A percentile compares a stretch with the other conserved stretches of the same genome.
These are phyloP conservation scores for Acropternis orthonyx DNA, from an alignment of 2,797 vertebrate genomes.

Conservation along the genomic window DNA sequence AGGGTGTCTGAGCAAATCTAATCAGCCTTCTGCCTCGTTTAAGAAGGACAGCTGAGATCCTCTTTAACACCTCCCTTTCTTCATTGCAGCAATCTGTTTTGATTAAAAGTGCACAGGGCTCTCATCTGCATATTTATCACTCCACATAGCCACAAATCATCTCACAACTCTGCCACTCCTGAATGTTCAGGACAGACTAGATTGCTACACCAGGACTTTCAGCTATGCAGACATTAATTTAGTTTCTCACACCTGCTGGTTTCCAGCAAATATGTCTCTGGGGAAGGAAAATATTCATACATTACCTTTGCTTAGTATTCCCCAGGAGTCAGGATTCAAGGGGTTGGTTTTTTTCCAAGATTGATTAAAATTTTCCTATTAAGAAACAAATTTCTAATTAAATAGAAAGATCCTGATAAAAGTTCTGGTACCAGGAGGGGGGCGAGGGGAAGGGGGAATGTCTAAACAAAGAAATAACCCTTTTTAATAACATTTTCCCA, in stretches of 20 bases:
- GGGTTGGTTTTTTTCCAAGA: neutral
- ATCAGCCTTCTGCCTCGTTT: slow-evolving; percentile 50
- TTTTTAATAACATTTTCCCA: neutral
- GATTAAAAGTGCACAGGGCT: slow-evolving; percentile 26
- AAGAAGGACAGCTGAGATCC: slow-evolving; percentile 27
- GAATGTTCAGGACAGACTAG: neutral
- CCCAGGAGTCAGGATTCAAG: neutral
- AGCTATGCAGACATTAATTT: slow-evolving; percentile 14
- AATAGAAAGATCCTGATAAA: neutral
- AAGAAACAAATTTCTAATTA: slow-evolving; percentile 20
- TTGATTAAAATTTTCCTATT: neutral
- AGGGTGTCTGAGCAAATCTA: slow-evolving; percentile 19
- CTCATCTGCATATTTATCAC: slow-evolving; percentile 44
- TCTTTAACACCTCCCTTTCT: slow-evolving; percentile 28
- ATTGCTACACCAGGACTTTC: neutral
- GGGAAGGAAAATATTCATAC: neutral
- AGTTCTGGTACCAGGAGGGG: neutral
- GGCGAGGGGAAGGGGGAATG: rapidly evolving
- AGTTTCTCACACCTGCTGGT: slow-evolving; percentile 37
- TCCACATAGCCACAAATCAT: neutral
- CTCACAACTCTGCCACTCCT: neutral
- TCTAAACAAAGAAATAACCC: neutral
- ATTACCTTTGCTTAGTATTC: neutral
- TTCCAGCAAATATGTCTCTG: neutral
- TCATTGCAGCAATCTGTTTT: slow-evolving; percentile 47